Conservation (phyloP, 2,113 vertebrate species). For the Saccopteryx leptura region DNA sequence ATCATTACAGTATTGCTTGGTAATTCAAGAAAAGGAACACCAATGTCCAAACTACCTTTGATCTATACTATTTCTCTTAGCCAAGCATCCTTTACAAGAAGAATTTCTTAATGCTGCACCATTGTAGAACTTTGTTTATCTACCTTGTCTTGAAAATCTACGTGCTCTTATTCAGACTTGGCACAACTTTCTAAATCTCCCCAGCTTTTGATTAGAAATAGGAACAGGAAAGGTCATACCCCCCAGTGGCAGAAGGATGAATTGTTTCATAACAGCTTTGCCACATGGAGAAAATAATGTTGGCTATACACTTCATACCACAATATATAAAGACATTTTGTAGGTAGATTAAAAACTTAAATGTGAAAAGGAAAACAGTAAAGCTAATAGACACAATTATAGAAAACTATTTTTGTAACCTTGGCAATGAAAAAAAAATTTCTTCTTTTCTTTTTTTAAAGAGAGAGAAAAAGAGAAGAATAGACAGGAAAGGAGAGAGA, state of each 20-base stretch:
- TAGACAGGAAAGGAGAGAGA: too few relatives aligned
- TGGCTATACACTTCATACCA: neutral
- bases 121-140: slow-evolving; percentile 79
- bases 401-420: neutral
- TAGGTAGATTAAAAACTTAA: neutral
- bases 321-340: neutral
- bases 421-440: neutral
- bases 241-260: neutral
- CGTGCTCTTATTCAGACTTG: slow-evolving; percentile 83
- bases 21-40: slow-evolving; percentile 81
- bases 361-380: slow-evolving; percentile 28
- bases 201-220: slow-evolving; percentile 76
- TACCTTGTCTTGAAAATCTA: slow-evolving; percentile 84
- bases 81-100: slow-evolving; percentile 81
- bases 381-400: neutral
- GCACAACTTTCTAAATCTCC: slow-evolving; percentile 81
- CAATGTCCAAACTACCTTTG: slow-evolving; percentile 80
- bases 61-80: slow-evolving; percentile 76
- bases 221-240: slow-evolving; percentile 68
- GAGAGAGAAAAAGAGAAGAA: too few relatives aligned
- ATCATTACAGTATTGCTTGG: slow-evolving; percentile 47
- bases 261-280: neutral
- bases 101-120: slow-evolving; percentile 83
- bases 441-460: too few relatives aligned
- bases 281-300: neutral